Conservation (phyloP, 2,797 vertebrate genomes). For the Danio choprae region DNA sequence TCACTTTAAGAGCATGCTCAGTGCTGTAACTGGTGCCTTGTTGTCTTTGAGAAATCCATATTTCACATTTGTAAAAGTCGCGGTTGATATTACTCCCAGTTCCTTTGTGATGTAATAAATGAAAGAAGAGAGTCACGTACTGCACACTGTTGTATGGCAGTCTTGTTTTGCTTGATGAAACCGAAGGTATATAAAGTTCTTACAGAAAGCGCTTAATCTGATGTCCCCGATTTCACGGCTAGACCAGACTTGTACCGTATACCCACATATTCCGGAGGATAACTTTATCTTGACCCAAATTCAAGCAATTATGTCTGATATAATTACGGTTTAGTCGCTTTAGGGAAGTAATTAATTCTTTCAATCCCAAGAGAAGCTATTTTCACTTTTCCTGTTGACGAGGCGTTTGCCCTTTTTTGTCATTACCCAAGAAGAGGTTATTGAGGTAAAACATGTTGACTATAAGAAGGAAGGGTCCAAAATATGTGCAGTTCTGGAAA, state of each 20-base stretch:
- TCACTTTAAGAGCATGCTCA: neutral
- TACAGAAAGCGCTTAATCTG: neutral
- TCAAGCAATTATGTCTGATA: conserved; percentile 37
- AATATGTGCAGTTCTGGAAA: neutral
- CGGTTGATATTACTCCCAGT: neutral
- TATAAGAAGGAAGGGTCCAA: conserved; percentile 1
- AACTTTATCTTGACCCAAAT: conserved; percentile 36
- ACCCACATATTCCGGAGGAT: neutral
- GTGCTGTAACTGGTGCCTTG: neutral
- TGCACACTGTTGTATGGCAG: neutral
- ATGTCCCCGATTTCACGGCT: conserved; percentile 23
- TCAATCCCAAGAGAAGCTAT: conserved; percentile 24
- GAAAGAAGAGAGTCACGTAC: neutral
- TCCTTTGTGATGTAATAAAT: neutral
- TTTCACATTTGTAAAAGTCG: neutral
- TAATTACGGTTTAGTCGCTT: conserved; percentile 29
- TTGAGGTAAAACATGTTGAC: conserved; percentile 17
- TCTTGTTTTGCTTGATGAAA: no score
- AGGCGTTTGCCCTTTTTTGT: conserved; percentile 7
- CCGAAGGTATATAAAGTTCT: neutral
- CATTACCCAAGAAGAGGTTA: conserved; percentile 2
- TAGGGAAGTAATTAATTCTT: conserved; percentile 38
- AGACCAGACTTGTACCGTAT: conserved; percentile 19
- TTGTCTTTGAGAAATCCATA: neutral
- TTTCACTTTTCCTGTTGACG: conserved; percentile 26